Evolutionary conservation across 1,140 invertebrate genomes (phyloP).

Genomic region (Saccostrea echinata): DNA sequence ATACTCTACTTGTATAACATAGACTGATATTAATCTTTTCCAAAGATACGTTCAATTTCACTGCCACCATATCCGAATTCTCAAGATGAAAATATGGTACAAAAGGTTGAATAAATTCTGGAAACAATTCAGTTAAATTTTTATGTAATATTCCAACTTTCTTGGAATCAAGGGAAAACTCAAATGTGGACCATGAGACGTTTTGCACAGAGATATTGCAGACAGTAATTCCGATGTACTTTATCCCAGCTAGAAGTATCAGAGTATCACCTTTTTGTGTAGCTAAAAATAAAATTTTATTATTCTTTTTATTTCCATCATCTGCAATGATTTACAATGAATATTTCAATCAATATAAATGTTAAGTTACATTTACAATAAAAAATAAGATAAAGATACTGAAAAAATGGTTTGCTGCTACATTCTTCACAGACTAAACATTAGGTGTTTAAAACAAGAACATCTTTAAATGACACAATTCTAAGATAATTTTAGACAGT

Average conservation of each 20-base stretch:
- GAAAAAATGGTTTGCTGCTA: too few species aligned
- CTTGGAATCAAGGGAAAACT: neutral
- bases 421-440: too few species aligned
- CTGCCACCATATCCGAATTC: neutral
- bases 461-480: neutral
- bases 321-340: too few species aligned
- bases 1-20: neutral
- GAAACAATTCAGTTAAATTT: neutral
- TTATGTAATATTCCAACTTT: neutral
- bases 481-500: too few species aligned
- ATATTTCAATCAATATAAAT: too few species aligned
- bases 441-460: neutral
- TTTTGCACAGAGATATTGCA: neutral
- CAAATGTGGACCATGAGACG: neutral
- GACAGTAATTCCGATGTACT: neutral
- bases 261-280: neutral
- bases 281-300: neutral
- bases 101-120: neutral
- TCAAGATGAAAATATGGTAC: neutral
- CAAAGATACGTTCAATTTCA: neutral
- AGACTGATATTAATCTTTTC: neutral
- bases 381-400: neutral
- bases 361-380: too few species aligned
- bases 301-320: too few species aligned
- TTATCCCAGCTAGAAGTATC: neutral